phyloP scores from a whole-genome alignment of 2,888 invertebrate genomes.

The Chymomyza procnemis region DNA sequence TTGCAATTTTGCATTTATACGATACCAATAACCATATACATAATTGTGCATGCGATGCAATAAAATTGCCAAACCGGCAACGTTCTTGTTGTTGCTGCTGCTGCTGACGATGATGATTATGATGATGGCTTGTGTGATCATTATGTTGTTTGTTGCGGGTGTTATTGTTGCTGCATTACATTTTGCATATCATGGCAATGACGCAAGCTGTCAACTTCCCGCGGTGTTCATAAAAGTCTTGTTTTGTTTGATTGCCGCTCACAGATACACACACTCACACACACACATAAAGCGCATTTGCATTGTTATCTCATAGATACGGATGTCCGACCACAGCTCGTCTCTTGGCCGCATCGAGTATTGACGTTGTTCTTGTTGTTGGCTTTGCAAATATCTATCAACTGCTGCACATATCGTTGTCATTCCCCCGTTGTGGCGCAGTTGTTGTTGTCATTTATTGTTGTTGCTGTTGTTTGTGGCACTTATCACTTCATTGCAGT shows the following conservation, averaged over 20 bases:
- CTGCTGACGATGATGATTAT: conserved; percentile 14
- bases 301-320: conserved; percentile 66
- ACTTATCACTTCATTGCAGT: conserved; percentile 74
- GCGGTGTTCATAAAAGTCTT: conserved; percentile 73
- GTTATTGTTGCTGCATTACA: conserved; percentile 32
- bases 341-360: not conserved
- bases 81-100: no score
- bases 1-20: conserved; percentile 22
- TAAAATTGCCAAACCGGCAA: conserved; percentile 56
- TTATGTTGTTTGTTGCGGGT: conserved; percentile 7
- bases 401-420: conserved; percentile 25
- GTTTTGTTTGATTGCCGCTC: conserved; percentile 64
- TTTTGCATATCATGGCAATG: conserved; percentile 67
- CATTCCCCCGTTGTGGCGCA: conserved; percentile 55
- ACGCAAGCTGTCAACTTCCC: conserved; percentile 76
- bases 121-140: not conserved
- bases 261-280: conserved; percentile 18
- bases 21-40: conserved; percentile 60
- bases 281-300: conserved; percentile 49
- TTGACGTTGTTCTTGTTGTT: not conserved
- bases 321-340: conserved; percentile 39
- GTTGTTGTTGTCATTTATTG: conserved; percentile 26
- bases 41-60: conserved; percentile 70
- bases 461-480: conserved; percentile 35
- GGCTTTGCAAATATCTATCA: conserved; percentile 43